Conservation (phyloP, 2,113 vertebrate genomes). For the Myrmecophaga tridactyla region DNA sequence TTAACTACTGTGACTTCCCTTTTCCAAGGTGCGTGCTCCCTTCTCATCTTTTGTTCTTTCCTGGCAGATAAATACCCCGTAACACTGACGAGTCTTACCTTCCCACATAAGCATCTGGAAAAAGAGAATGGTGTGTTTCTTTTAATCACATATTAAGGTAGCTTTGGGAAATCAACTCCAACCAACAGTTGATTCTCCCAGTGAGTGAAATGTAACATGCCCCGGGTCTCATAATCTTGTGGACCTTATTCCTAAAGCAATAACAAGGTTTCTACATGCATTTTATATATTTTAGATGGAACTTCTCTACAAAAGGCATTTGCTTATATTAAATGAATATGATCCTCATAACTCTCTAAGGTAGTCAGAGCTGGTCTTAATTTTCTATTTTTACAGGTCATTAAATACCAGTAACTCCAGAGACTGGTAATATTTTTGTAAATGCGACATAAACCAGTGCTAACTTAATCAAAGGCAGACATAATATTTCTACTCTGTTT, state of each 20-base stretch:
- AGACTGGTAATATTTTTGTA: background rate
- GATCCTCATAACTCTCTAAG: background rate
- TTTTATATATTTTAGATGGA: background rate
- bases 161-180: background rate
- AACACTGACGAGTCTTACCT: background rate
- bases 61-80: background rate
- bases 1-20: background rate
- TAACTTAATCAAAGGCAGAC: background rate
- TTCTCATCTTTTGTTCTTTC: background rate
- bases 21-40: background rate
- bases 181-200: background rate
- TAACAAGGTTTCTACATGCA: background rate
- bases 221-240: background rate
- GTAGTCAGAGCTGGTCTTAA: background rate
- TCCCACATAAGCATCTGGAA: background rate
- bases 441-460: background rate
- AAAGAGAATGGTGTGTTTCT: background rate
- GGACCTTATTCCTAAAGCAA: background rate
- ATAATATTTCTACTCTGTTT: background rate
- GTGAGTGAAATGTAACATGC: background rate
- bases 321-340: background rate
- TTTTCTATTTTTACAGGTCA: background rate
- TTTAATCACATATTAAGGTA: background rate
- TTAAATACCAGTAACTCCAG: background rate
- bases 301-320: constrained; percentile 26